Conservation (phyloP, 2,888 invertebrate species). For the Laspeyria flexula region DNA sequence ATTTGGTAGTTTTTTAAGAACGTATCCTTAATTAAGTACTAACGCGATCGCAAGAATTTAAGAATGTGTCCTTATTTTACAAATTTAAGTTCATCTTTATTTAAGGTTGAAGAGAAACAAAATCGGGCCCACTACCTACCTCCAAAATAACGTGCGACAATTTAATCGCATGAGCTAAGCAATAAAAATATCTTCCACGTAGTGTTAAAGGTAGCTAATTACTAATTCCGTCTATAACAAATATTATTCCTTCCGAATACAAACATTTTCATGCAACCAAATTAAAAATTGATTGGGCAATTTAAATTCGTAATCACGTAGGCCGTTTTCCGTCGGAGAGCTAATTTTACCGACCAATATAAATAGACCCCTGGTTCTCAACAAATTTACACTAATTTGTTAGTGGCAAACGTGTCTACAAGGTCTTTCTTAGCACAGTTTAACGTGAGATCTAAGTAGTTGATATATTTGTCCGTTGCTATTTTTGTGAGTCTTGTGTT, state of each 20-base stretch:
- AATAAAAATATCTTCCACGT: background rate
- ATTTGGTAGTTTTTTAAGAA: no score
- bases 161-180: no score
- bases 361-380: conserved; percentile 38
- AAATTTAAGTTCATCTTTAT: no score
- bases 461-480: conserved; percentile 39
- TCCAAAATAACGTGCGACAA: no score
- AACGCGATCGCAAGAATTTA: no score
- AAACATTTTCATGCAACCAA: conserved; percentile 58
- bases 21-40: no score
- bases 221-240: background rate
- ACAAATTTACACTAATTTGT: conserved; percentile 19
- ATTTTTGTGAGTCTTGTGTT: conserved; percentile 28
- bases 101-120: no score
- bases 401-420: conserved; percentile 22
- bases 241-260: conserved; percentile 16
- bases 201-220: background rate
- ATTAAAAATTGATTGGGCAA: conserved; percentile 79
- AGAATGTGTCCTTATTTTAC: no score
- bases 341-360: conserved; percentile 59
- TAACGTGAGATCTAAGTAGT: conserved; percentile 21
- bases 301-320: conserved; percentile 79
- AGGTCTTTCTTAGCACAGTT: conserved; percentile 15
- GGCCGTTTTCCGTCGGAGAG: conserved; percentile 57
- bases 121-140: no score